A percentile compares a stretch with the other conserved stretches of the same genome.
Evolutionary conservation across 2,797 vertebrate genomes (phyloP).

Genomic region (Ptychadena robeensis): DNA sequence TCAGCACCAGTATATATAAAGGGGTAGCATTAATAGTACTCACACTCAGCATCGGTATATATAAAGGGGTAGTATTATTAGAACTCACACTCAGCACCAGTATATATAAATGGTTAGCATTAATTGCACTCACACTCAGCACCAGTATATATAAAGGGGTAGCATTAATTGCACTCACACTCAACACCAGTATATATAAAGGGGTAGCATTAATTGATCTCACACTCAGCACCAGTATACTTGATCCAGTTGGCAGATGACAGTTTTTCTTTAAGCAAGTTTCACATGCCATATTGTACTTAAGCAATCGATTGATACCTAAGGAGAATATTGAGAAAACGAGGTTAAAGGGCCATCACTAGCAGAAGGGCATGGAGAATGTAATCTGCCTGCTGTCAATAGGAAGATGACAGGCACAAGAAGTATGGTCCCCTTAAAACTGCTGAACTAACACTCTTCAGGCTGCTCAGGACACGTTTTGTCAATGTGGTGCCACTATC

Average conservation of each 20-base stretch:
- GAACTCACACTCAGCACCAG: no score
- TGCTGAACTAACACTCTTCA: constrained; percentile 77
- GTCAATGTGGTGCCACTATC: constrained; percentile 71
- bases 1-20: no score
- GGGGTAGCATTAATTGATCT: constrained; percentile 20
- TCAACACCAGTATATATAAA: no score
- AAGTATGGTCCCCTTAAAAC: constrained; percentile 70
- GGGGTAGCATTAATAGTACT: no score
- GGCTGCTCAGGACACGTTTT: constrained; percentile 73
- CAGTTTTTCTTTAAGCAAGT: constrained; percentile 35
- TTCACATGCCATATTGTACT: constrained; percentile 66
- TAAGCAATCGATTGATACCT: constrained; percentile 66
- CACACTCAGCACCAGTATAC: background rate
- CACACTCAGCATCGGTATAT: no score
- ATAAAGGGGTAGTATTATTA: no score
- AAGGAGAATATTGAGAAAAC: constrained; percentile 53
- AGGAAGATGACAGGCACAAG: constrained; percentile 71
- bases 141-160: no score
- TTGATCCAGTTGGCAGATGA: constrained; percentile 49
- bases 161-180: constrained; percentile 35
- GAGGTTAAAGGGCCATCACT: constrained; percentile 62
- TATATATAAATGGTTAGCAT: no score
- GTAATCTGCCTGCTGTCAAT: constrained; percentile 66
- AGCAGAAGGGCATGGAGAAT: constrained; percentile 68
- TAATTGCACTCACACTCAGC: no score